Evolutionary conservation across 2,888 invertebrate species (phyloP).

Genomic region (Disparrhopalites patrizii): DNA sequence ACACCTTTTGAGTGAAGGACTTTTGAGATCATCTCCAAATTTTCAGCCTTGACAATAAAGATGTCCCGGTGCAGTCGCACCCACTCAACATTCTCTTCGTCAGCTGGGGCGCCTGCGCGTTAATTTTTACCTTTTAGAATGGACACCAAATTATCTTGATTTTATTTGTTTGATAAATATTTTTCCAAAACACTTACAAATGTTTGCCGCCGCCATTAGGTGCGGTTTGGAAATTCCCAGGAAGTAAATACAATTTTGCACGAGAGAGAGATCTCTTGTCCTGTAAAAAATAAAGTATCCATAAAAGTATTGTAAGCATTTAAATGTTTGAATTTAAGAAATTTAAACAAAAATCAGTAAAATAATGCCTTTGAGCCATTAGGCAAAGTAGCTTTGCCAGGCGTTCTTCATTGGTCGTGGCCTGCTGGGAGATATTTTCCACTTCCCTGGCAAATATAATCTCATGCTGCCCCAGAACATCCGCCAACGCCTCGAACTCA

Average conservation of each 20-base stretch:
- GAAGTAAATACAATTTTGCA: constrained; percentile 2
- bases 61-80: constrained; percentile 12
- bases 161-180: no score
- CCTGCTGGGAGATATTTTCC: background rate
- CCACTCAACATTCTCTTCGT: constrained; percentile 18
- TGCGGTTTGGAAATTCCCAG: background rate
- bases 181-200: no score
- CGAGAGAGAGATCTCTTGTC: background rate
- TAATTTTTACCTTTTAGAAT: no score
- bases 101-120: no score
- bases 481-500: background rate
- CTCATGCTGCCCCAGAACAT: background rate
- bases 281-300: no score
- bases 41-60: constrained; percentile 6
- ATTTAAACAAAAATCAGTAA: background rate
- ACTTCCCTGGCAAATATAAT: background rate
- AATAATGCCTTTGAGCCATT: constrained; percentile 5
- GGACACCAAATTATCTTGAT: background rate
- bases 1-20: background rate
- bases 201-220: background rate
- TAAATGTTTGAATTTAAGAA: no score
- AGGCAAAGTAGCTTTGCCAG: constrained; percentile 4
- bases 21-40: background rate
- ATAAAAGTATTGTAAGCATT: no score
- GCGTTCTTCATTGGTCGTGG: background rate